Evolutionary conservation across 2,888 invertebrate genomes (phyloP).

Genomic region (Auanema sp.): DNA sequence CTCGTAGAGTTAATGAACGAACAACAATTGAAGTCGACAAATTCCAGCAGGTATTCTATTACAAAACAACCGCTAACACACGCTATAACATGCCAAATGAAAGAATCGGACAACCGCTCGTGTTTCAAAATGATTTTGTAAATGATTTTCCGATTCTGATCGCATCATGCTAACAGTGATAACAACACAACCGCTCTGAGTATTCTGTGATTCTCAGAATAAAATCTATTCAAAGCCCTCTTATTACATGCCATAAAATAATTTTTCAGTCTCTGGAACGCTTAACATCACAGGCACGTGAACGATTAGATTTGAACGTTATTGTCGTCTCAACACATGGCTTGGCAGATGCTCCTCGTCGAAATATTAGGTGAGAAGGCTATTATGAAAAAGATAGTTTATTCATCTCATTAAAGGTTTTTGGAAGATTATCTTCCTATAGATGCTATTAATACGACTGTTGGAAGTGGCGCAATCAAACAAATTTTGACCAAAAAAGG

Average conservation of each 20-base stretch:
- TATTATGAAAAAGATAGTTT: not conserved
- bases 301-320: conserved; percentile 46
- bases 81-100: no score
- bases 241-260: not conserved
- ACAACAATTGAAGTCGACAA: conserved; percentile 23
- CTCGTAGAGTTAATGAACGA: conserved; percentile 27
- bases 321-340: conserved; percentile 49
- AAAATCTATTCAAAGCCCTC: not conserved
- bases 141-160: not conserved
- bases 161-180: no score
- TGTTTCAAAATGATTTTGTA: not conserved
- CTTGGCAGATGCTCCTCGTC: conserved; percentile 34
- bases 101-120: no score
- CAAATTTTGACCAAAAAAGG: conserved; percentile 43
- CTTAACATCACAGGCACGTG: conserved; percentile 35
- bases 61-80: no score
- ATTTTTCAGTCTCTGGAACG: conserved; percentile 30
- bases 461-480: conserved; percentile 47
- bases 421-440: conserved; percentile 50
- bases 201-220: no score
- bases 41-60: conserved; percentile 29
- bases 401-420: conserved; percentile 20
- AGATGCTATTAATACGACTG: conserved; percentile 41
- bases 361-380: conserved; percentile 33
- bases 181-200: no score